phyloP scores from a whole-genome alignment of 53 echinoderm and acorn worm species.

The Pentamera pediparva region DNA sequence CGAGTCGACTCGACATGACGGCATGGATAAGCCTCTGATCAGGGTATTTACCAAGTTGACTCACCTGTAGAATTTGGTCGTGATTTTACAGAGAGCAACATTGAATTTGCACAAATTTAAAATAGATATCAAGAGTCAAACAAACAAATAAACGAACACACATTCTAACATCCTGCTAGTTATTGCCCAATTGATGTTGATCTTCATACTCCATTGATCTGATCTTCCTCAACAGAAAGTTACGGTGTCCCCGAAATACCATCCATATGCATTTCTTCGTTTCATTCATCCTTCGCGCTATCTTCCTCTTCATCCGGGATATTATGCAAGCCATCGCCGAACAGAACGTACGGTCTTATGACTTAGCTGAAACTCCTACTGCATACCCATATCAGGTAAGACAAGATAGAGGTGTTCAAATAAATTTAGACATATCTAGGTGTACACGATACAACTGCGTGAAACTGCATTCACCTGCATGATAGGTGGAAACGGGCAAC shows the following conservation, averaged over 20 bases:
- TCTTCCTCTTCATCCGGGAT: constrained; percentile 79
- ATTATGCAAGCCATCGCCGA: constrained; percentile 50
- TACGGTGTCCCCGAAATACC: constrained; percentile 82
- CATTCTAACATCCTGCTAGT: background rate
- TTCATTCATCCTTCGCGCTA: constrained; percentile 82
- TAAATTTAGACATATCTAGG: background rate
- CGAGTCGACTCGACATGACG: no score
- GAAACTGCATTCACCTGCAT: no score
- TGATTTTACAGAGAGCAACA: no score
- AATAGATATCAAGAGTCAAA: no score
- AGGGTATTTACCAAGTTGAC: no score
- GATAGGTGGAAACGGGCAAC: no score
- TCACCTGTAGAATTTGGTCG: no score
- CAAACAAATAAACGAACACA: background rate
- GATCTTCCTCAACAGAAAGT: constrained; percentile 46
- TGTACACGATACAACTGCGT: background rate
- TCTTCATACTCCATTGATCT: background rate
- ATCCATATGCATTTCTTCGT: constrained; percentile 95
- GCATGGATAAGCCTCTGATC: no score
- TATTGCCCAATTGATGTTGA: background rate
- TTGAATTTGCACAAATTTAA: no score
- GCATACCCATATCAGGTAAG: no score
- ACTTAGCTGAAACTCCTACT: background rate
- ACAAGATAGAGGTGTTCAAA: no score
- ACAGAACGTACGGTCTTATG: background rate